A percentile compares a stretch with the other conserved stretches of the same genome.
These are phyloP conservation scores for Drosophila ananassae DNA, from an alignment of 1,140 invertebrate species.

Conservation along the genomic window DNA sequence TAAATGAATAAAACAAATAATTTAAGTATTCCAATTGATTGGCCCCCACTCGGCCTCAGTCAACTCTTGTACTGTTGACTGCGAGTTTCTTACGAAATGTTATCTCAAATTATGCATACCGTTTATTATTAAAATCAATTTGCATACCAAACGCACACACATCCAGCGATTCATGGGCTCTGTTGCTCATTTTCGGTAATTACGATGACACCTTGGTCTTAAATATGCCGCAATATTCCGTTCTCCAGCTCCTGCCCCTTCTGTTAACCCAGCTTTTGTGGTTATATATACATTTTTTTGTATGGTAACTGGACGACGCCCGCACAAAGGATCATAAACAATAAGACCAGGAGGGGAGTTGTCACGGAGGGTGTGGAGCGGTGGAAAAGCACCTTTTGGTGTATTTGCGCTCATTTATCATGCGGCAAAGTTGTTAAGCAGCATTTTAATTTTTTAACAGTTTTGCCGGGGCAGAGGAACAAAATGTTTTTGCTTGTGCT, in stretches of 20 bases:
- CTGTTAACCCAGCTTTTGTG: neutral
- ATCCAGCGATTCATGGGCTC: slow-evolving; percentile 8
- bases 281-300: slow-evolving; percentile 1
- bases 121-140: slow-evolving; percentile 62
- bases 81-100: slow-evolving; percentile 27
- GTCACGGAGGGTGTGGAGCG: neutral
- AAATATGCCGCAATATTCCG: slow-evolving; percentile 57
- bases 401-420: slow-evolving; percentile 75
- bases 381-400: slow-evolving; percentile 54
- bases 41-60: slow-evolving; percentile 15
- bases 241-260: neutral
- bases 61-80: slow-evolving; percentile 28
- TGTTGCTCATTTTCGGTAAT: slow-evolving; percentile 64
- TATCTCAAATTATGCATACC: slow-evolving; percentile 43
- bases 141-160: slow-evolving; percentile 35
- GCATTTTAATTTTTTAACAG: slow-evolving; percentile 80
- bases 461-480: slow-evolving; percentile 66
- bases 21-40: neutral
- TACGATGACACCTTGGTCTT: slow-evolving; percentile 66
- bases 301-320: slow-evolving; percentile 26
- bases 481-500: slow-evolving; percentile 54
- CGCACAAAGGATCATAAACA: slow-evolving; percentile 67
- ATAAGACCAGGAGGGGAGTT: slow-evolving; percentile 28
- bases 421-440: slow-evolving; percentile 77
- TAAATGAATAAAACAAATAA: slow-evolving; percentile 8